Evolutionary conservation across 2,888 invertebrate species (phyloP), one percentile per base, ranked within the genome.

Genomic region (Tenthredo scrophulariae): DNA sequence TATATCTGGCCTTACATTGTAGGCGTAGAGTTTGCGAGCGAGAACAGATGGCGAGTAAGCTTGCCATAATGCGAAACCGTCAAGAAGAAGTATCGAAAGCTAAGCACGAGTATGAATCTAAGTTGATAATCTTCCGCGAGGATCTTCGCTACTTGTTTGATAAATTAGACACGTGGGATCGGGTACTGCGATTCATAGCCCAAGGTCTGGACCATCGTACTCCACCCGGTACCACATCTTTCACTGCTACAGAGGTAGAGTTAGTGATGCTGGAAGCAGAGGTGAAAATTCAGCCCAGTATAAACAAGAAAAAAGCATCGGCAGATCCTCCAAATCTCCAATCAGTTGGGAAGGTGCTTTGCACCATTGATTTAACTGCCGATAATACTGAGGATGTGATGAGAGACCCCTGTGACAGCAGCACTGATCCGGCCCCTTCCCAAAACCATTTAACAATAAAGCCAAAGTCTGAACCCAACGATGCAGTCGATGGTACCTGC

Each of bases 1-100:
- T 84, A 54, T 84, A 43, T 50, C 43, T 84, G 22, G 67, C 72
- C n/a, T 43, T 84, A 9, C 54, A 70, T 9, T 54, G 72, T 26
- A 72, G 54, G 4, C 84, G 84, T 33, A 72, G 74, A 74, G 50
- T 84, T 40, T 7, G 22, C 18, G 84, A 84, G 74, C 72, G 74
- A 40, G 18, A 54, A 37, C 33, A 72, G 58, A 18, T 40, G 0
- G 29, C 74, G 0, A 74, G 43, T n/a, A 50, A 84, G 10, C 74
- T 84, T n/a, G 72, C 84, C 0, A 58, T 79, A 67, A 74, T 15
- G 40, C 18, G n/a, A 54, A 72, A 74, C 33, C 84, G 72, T 10
- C 84, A 84, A 6, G 37, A 84, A 74, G 84, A 74, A 54, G 10
- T 54, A 15, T 13, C 40, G 74, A 54, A 37, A 43, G 84, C 74